A percentile compares a stretch with the other conserved stretches of the same genome.
phyloP scores from a whole-genome alignment of 1,140 invertebrate species.

The Tigriopus japonicus region DNA sequence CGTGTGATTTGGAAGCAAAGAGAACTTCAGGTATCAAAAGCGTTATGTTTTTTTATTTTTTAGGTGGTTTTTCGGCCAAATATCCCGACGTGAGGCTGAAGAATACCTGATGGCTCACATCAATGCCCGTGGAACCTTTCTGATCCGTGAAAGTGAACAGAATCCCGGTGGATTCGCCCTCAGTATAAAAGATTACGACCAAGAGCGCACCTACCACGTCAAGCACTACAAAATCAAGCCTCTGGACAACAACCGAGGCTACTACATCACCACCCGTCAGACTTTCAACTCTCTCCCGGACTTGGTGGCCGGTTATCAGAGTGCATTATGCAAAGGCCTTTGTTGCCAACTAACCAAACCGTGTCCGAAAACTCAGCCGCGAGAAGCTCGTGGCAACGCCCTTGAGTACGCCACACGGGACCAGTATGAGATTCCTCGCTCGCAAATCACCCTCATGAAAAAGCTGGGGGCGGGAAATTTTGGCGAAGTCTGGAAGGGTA shows the following conservation, averaged over 20 bases:
- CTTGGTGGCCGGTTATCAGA: neutral
- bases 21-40: too few species aligned
- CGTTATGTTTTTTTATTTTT: too few species aligned
- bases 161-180: constrained; percentile 80
- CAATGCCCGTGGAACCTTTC: constrained; percentile 85
- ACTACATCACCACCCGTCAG: constrained; percentile 76
- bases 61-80: constrained; percentile 96
- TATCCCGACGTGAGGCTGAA: constrained; percentile 87
- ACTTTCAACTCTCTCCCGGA: constrained; percentile 60
- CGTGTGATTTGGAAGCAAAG: too few species aligned
- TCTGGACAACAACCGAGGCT: constrained; percentile 73
- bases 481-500: constrained; percentile 90
- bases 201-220: constrained; percentile 70
- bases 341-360: constrained; percentile 77
- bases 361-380: constrained; percentile 81
- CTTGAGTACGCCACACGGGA: constrained; percentile 78
- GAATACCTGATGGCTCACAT: constrained; percentile 73
- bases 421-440: constrained; percentile 80
- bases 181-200: constrained; percentile 90
- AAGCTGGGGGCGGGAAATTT: constrained; percentile 92
- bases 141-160: constrained; percentile 83
- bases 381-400: constrained; percentile 39
- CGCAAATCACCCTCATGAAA: constrained; percentile 55
- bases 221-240: constrained; percentile 97
- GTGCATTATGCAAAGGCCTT: constrained; percentile 34